phyloP scores from a whole-genome alignment of 2,888 invertebrate genomes.

The Aquatica leii region DNA sequence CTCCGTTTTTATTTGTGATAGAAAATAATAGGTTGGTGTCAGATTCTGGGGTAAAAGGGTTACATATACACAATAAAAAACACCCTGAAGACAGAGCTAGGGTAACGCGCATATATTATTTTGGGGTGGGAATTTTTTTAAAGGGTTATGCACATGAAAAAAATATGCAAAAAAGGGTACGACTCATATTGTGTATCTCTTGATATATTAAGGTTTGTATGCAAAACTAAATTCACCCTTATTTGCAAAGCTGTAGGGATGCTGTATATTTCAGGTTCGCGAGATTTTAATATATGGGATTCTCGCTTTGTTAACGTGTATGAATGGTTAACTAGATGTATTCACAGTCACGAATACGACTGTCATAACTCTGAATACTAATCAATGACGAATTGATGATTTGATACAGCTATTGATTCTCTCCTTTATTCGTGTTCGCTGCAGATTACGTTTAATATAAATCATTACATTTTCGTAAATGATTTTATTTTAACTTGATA shows the following conservation, averaged over 20 bases:
- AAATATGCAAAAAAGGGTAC: constrained; percentile 62
- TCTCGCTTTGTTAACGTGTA: constrained; percentile 56
- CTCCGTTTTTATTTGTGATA: constrained; percentile 58
- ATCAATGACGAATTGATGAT: constrained; percentile 62
- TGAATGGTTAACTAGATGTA: constrained; percentile 63
- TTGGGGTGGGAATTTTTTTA: constrained; percentile 57
- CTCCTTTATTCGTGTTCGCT: constrained; percentile 43
- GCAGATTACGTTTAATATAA: constrained; percentile 42
- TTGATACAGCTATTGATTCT: constrained; percentile 54
- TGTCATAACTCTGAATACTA: constrained; percentile 61
- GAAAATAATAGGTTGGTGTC: constrained; percentile 61
- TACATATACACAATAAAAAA: constrained; percentile 60
- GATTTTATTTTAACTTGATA: neutral
- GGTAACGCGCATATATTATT: constrained; percentile 60
- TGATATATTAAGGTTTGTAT: constrained; percentile 53
- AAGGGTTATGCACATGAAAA: constrained; percentile 53
- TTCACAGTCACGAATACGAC: constrained; percentile 60
- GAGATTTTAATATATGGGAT: constrained; percentile 58
- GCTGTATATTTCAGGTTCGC: constrained; percentile 25
- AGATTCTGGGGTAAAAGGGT: constrained; percentile 61
- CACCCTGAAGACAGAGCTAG: constrained; percentile 60
- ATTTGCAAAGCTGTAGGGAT: constrained; percentile 42
- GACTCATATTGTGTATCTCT: constrained; percentile 53
- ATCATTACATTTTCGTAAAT: constrained; percentile 52
- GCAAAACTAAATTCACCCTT: constrained; percentile 53